These are phyloP conservation scores for Phylloscopus collybita DNA, from an alignment of 2,797 vertebrate genomes.

Conservation along the genomic window DNA sequence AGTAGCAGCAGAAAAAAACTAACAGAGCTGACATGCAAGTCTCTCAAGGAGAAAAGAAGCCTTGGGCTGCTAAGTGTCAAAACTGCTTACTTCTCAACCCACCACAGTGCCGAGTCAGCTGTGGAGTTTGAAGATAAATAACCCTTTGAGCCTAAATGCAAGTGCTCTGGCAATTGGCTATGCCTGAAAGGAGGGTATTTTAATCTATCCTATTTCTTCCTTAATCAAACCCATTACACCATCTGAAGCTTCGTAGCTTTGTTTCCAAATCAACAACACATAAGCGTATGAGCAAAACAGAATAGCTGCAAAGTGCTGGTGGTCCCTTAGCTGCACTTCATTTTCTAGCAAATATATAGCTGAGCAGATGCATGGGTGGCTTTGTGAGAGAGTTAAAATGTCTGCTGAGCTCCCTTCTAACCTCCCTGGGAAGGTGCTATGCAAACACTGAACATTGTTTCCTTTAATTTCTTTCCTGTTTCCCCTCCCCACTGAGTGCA, in stretches of 20 bases:
- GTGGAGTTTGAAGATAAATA: conserved; percentile 35
- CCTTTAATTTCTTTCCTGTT: background rate
- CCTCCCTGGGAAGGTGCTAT: background rate
- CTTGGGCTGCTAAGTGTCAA: conserved; percentile 62
- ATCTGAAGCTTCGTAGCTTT: background rate
- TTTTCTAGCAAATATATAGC: background rate
- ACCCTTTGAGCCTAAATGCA: background rate
- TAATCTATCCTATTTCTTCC: background rate
- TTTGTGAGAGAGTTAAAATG: background rate
- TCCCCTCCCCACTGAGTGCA: background rate
- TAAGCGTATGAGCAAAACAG: background rate
- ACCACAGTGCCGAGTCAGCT: conserved; percentile 58
- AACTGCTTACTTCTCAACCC: conserved; percentile 49
- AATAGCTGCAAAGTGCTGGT: background rate
- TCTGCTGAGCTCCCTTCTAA: background rate
- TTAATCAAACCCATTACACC: background rate
- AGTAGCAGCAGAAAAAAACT: conserved; percentile 23
- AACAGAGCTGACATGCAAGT: conserved; percentile 41
- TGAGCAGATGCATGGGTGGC: background rate
- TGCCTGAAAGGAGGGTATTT: conserved; percentile 5
- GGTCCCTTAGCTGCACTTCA: background rate
- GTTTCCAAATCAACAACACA: conserved; percentile 46
- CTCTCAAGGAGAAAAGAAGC: conserved; percentile 71
- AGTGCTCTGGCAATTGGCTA: background rate
- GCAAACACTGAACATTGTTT: background rate